Conservation (phyloP, 2,797 vertebrate species). For the Forpus xanthops region DNA sequence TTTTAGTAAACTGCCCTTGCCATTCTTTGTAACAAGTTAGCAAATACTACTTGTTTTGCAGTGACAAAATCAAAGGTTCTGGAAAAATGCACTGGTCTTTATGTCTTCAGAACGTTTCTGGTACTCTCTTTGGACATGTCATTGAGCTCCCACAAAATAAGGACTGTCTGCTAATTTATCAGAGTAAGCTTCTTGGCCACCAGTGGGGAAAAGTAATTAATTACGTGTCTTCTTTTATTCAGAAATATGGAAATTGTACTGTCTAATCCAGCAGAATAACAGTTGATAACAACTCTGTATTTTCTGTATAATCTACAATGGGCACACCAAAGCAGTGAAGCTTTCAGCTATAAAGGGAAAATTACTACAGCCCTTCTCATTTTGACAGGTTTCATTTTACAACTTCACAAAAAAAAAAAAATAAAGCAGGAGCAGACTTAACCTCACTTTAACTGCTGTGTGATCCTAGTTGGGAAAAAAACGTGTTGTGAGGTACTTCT, state of each 20-base stretch:
- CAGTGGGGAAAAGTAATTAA: neutral
- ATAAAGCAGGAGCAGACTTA: neutral
- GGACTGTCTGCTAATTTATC: neutral
- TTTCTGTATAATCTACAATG: neutral
- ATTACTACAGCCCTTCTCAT: neutral
- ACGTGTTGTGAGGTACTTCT: neutral
- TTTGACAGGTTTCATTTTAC: neutral
- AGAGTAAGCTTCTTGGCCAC: neutral
- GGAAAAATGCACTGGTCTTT: neutral
- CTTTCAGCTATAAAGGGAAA: neutral
- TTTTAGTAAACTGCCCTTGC: neutral
- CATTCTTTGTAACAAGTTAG: neutral
- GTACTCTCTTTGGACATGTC: neutral
- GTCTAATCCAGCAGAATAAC: neutral
- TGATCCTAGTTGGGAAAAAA: neutral
- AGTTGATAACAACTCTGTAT: neutral
- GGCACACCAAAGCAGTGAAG: neutral
- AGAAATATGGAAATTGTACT: neutral
- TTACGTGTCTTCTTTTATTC: neutral
- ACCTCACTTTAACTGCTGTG: neutral
- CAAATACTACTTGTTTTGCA: neutral
- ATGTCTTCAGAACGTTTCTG: neutral
- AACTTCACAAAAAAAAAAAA: neutral
- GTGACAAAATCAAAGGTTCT: neutral
- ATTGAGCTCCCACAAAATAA: neutral